A percentile compares a stretch with the other conserved stretches of the same genome.
Evolutionary conservation across 2,888 invertebrate genomes (phyloP).

Genomic region (Conus canariensis): DNA sequence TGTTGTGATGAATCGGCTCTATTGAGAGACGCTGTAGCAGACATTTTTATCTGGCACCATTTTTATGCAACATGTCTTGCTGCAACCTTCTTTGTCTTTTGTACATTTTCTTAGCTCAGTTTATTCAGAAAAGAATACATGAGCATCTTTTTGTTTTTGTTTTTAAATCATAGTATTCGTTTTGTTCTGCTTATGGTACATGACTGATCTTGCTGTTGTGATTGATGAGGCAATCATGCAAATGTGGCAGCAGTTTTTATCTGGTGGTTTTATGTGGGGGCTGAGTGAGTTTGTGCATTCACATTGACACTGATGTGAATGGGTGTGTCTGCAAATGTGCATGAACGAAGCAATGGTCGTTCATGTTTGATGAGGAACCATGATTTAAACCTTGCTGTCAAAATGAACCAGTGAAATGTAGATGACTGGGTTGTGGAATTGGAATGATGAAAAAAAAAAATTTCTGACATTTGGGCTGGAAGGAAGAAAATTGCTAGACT

Average conservation of each 20-base stretch:
- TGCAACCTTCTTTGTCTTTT: too few species aligned
- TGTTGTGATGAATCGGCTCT: too few species aligned
- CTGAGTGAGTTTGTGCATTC: background rate
- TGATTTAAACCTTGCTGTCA: background rate
- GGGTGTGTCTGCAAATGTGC: background rate
- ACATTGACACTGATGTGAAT: background rate
- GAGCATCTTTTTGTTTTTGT: too few species aligned
- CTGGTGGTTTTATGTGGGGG: background rate
- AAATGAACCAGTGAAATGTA: background rate
- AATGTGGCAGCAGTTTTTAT: background rate
- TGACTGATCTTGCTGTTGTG: too few species aligned
- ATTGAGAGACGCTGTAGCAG: too few species aligned
- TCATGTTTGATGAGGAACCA: background rate
- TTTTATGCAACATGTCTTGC: too few species aligned
- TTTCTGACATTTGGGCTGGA: too few species aligned
- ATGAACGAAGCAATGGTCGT: background rate
- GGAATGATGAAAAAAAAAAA: too few species aligned
- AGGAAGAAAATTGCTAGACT: too few species aligned
- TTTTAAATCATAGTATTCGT: too few species aligned
- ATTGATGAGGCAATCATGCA: background rate
- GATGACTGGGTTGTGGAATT: background rate
- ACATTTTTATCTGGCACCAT: too few species aligned
- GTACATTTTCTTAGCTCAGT: background rate
- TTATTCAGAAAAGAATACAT: background rate
- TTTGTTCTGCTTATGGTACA: too few species aligned